Evolutionary conservation across 2,888 invertebrate species (phyloP).

Genomic region (Chrysolina haemoptera): DNA sequence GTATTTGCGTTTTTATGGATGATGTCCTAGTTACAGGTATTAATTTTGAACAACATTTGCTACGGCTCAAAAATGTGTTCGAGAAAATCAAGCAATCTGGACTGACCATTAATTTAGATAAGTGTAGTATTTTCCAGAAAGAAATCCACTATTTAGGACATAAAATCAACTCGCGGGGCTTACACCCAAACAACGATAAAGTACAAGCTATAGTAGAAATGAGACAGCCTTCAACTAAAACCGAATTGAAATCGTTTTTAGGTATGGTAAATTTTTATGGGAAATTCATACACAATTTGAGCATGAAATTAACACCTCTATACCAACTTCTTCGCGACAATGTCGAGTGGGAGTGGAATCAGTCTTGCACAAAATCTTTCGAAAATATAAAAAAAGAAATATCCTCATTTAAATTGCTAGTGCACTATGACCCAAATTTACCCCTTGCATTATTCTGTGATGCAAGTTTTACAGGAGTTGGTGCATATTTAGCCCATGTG

Average conservation of each 20-base stretch:
- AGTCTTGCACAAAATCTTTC: too few relatives aligned
- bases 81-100: slow-evolving; percentile 1
- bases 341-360: too few relatives aligned
- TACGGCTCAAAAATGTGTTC: background rate
- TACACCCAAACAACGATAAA: background rate
- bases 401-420: too few relatives aligned
- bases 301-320: background rate
- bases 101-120: background rate
- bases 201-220: background rate
- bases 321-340: background rate
- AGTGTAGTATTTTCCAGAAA: background rate
- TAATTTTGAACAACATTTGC: background rate
- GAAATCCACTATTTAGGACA: background rate
- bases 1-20: background rate
- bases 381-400: too few relatives aligned
- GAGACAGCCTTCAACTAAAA: background rate
- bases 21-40: background rate
- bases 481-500: too few relatives aligned
- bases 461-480: too few relatives aligned
- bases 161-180: background rate
- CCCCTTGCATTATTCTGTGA: too few relatives aligned
- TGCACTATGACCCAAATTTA: too few relatives aligned
- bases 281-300: background rate
- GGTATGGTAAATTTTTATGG: background rate
- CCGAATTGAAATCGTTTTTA: background rate